These are phyloP conservation scores for Batillaria attramentaria DNA, from an alignment of 1,140 invertebrate genomes.

Conservation along the genomic window DNA sequence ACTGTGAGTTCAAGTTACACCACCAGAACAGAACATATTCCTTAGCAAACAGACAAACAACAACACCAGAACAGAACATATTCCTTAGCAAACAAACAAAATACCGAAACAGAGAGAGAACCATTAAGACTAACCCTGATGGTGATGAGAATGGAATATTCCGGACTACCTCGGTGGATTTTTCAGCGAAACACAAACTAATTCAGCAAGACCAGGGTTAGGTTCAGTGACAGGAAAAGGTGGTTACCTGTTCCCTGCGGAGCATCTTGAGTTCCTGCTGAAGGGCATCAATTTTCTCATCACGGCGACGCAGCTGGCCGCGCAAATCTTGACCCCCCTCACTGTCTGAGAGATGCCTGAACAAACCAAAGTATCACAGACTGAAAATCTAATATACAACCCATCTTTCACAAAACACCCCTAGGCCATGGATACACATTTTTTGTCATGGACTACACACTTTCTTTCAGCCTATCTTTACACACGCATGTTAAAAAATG, in stretches of 20 bases:
- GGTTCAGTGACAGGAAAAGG: too few species aligned
- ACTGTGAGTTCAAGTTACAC: neutral
- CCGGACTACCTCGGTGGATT: too few species aligned
- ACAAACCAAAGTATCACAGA: too few species aligned
- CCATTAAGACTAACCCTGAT: neutral
- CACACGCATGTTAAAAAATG: too few species aligned
- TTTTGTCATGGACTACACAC: too few species aligned
- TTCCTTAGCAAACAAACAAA: neutral
- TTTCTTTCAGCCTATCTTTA: too few species aligned
- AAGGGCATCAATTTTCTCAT: slow-evolving; percentile 59
- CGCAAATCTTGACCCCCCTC: slow-evolving; percentile 38
- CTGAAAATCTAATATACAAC: too few species aligned
- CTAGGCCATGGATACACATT: too few species aligned
- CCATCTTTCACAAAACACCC: too few species aligned
- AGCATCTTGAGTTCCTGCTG: slow-evolving; percentile 53
- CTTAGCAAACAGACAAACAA: neutral
- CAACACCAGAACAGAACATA: neutral
- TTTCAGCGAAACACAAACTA: too few species aligned
- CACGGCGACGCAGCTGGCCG: slow-evolving; percentile 56
- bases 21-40: neutral
- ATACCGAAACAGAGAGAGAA: neutral
- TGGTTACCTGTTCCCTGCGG: slow-evolving; percentile 32
- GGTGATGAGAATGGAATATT: too few species aligned
- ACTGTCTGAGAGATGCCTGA: neutral
- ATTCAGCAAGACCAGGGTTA: too few species aligned